Percentiles rank a stretch among this genome's conserved stretches.
These are phyloP conservation scores for Platysteira castanea DNA, from an alignment of 2,113 vertebrate genomes.

Conservation along the genomic window DNA sequence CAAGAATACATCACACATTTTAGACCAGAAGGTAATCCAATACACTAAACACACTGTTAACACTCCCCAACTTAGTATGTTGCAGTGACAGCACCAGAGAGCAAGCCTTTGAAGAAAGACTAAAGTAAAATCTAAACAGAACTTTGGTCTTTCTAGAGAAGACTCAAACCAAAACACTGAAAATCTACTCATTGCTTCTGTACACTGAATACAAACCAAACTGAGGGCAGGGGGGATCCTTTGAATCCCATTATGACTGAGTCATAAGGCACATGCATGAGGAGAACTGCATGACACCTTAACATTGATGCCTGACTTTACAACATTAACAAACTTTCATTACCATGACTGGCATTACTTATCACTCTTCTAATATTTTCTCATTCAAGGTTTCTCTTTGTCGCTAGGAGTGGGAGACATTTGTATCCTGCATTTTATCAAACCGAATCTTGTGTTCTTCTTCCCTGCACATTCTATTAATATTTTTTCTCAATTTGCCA, in stretches of 20 bases:
- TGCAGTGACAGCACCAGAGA: background rate
- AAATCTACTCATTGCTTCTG: background rate
- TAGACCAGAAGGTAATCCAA: background rate
- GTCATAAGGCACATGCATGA: background rate
- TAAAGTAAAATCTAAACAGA: background rate
- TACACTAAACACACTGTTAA: background rate
- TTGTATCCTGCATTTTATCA: background rate
- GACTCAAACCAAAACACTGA: background rate
- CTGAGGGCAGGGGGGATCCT: background rate
- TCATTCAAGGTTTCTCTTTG: background rate
- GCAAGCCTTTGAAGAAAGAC: background rate
- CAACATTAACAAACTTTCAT: background rate
- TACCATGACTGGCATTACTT: background rate
- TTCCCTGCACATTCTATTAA: background rate
- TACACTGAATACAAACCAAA: background rate
- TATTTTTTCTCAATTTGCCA: conserved; percentile 15
- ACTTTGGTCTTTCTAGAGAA: background rate
- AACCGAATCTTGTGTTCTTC: background rate
- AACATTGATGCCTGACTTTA: background rate
- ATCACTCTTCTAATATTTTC: background rate
- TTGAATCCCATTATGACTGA: rapidly evolving
- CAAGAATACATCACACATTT: background rate
- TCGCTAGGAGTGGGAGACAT: background rate
- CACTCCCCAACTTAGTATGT: background rate
- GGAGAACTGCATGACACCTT: background rate